Conservation (phyloP, 2,888 invertebrate genomes). For the Xestobium rufovillosum region DNA sequence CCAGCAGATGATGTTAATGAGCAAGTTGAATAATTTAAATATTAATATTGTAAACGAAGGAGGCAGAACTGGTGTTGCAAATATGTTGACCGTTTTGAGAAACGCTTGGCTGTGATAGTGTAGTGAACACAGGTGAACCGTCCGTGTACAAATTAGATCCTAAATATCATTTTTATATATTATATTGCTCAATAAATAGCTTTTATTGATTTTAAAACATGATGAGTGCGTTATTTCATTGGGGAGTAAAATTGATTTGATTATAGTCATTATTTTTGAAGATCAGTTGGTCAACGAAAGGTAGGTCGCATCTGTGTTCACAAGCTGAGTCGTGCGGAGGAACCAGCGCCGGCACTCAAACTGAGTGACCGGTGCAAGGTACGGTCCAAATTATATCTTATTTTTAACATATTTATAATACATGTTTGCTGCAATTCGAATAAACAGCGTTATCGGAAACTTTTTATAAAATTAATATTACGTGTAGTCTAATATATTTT, state of each 20-base stretch:
- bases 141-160: constrained; percentile 25
- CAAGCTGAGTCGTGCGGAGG: constrained; percentile 46
- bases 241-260: constrained; percentile 15
- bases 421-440: neutral
- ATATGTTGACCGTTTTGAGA: constrained; percentile 27
- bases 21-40: constrained; percentile 1
- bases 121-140: constrained; percentile 42
- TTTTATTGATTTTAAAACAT: constrained; percentile 13
- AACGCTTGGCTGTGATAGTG: constrained; percentile 39
- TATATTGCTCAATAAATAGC: constrained; percentile 16
- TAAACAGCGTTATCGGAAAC: no score
- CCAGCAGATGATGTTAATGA: constrained; percentile 5
- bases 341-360: constrained; percentile 72
- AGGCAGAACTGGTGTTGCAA: constrained; percentile 15
- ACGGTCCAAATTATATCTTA: constrained; percentile 47
- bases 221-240: constrained; percentile 21
- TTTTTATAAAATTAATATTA: no score
- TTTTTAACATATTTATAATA: constrained; percentile 8
- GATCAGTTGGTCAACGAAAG: constrained; percentile 31
- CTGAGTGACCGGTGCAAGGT: constrained; percentile 75
- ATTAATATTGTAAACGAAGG: neutral
- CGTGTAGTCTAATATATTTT: no score
- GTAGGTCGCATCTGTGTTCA: constrained; percentile 50
- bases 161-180: constrained; percentile 19
- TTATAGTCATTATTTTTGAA: constrained; percentile 18